Conservation (phyloP, 1,140 invertebrate genomes). For the Mycetomoellerius zeteki region DNA sequence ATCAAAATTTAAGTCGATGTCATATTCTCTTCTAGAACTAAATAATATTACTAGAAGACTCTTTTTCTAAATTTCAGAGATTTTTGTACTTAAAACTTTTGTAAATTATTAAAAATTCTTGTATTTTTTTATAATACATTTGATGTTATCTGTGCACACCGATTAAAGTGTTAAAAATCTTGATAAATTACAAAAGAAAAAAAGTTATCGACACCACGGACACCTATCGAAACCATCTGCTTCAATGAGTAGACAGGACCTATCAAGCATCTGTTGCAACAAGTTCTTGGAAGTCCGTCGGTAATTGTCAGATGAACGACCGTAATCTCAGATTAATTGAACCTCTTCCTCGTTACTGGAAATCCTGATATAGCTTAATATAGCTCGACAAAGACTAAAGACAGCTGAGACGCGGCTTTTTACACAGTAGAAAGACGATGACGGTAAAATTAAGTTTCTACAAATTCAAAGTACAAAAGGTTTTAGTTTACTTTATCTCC, state of each 20-base stretch:
- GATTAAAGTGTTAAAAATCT: conserved; percentile 35
- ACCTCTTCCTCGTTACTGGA: conserved; percentile 27
- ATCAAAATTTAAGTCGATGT: background rate
- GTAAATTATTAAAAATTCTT: background rate
- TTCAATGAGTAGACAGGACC: conserved; percentile 35
- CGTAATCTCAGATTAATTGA: conserved; percentile 60
- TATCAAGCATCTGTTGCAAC: conserved; percentile 54
- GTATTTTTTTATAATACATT: conserved; percentile 4
- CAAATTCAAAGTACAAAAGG: conserved; percentile 10
- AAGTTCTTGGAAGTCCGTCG: conserved; percentile 57
- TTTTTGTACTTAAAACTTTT: background rate
- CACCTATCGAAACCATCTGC: conserved; percentile 54
- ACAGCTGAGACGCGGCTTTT: conserved; percentile 8
- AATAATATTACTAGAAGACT: no score
- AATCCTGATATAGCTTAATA: conserved; percentile 28
- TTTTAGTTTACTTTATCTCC: background rate
- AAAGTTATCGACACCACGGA: conserved; percentile 3
- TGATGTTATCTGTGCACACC: background rate
- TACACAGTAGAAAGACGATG: background rate
- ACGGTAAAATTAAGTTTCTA: conserved; percentile 24
- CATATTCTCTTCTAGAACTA: background rate
- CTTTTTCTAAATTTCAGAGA: background rate
- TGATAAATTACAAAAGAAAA: conserved; percentile 23
- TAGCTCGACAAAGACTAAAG: conserved; percentile 15
- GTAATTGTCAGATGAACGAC: conserved; percentile 56